These are phyloP conservation scores for Eptatretus burgeri DNA, from an alignment of 2,113 vertebrate species.

Conservation along the genomic window DNA sequence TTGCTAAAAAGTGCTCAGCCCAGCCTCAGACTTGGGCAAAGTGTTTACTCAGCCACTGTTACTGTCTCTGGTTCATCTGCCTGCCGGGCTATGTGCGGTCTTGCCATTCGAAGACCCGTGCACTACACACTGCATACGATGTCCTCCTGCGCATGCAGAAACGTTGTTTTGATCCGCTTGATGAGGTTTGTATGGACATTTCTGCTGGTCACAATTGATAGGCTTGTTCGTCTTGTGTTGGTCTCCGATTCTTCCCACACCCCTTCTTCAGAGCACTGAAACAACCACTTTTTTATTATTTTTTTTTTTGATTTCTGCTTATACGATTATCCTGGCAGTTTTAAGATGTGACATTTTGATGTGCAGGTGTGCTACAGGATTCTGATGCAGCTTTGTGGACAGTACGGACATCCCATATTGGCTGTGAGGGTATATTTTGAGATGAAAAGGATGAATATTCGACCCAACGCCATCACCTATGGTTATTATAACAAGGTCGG, in stretches of 20 bases:
- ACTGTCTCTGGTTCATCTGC: constrained; percentile 94
- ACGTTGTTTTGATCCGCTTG: constrained; percentile 54
- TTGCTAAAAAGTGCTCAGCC: constrained; percentile 45
- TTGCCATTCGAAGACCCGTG: constrained; percentile 41
- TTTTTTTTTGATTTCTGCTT: no score
- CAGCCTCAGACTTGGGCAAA: constrained; percentile 59
- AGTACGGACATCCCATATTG: constrained; percentile 64
- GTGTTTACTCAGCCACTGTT: constrained; percentile 74
- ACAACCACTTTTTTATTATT: no score
- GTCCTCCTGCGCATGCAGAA: constrained; percentile 65
- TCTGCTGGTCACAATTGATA: no score
- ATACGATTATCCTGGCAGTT: no score
- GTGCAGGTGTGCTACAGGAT: constrained; percentile 77
- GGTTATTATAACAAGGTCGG: constrained; percentile 97
- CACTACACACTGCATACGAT: constrained; percentile 65
- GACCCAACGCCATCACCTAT: constrained; percentile 85
- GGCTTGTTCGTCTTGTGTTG: no score
- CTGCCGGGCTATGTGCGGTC: constrained; percentile 44
- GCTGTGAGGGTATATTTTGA: constrained; percentile 73
- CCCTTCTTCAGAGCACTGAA: no score
- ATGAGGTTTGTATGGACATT: constrained; percentile 28
- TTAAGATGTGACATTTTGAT: no score
- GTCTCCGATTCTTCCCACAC: no score
- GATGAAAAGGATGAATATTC: constrained; percentile 73
- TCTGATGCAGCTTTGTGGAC: constrained; percentile 78